Evolutionary conservation across 2,113 vertebrate species (phyloP).

Genomic region (Takifugu bimaculatus): DNA sequence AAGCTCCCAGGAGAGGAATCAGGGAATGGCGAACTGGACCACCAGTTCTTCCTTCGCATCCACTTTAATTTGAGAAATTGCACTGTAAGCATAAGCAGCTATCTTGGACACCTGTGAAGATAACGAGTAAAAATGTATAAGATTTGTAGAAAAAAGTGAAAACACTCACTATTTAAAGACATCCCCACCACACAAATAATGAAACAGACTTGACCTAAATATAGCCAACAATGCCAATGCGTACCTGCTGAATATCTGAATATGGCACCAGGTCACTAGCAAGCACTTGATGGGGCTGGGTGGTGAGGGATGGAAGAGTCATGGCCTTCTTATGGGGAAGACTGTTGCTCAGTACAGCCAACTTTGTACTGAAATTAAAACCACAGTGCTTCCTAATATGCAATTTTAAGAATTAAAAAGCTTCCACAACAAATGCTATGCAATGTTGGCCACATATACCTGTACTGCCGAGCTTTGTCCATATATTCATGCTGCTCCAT

Average conservation of each 20-base stretch:
- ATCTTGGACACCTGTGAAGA: slow-evolving; percentile 86
- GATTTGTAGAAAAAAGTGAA: too few relatives aligned
- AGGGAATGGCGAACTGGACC: slow-evolving; percentile 95
- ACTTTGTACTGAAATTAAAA: slow-evolving; percentile 70
- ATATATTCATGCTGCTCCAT: slow-evolving; percentile 98
- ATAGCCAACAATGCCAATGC: neutral
- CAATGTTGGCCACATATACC: slow-evolving; percentile 62
- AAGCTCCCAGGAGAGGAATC: slow-evolving; percentile 51
- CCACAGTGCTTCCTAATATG: neutral
- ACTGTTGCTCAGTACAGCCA: slow-evolving; percentile 84
- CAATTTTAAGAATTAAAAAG: neutral
- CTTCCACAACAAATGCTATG: neutral
- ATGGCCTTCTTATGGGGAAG: slow-evolving; percentile 88
- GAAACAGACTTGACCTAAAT: neutral
- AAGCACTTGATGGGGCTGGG: slow-evolving; percentile 93
- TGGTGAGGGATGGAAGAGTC: slow-evolving; percentile 85
- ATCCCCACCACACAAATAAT: neutral
- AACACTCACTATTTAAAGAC: neutral
- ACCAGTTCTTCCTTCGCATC: slow-evolving; percentile 95
- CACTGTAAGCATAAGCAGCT: slow-evolving; percentile 93
- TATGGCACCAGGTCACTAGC: slow-evolving; percentile 88
- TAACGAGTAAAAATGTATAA: slow-evolving; percentile 1
- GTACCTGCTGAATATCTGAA: slow-evolving; percentile 90
- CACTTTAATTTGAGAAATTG: slow-evolving; percentile 95
- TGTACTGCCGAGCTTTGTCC: slow-evolving; percentile 95